Evolutionary conservation across 1,140 invertebrate species (phyloP), one percentile per base, ranked within the genome.

Genomic region (Macrostomum lignano): DNA sequence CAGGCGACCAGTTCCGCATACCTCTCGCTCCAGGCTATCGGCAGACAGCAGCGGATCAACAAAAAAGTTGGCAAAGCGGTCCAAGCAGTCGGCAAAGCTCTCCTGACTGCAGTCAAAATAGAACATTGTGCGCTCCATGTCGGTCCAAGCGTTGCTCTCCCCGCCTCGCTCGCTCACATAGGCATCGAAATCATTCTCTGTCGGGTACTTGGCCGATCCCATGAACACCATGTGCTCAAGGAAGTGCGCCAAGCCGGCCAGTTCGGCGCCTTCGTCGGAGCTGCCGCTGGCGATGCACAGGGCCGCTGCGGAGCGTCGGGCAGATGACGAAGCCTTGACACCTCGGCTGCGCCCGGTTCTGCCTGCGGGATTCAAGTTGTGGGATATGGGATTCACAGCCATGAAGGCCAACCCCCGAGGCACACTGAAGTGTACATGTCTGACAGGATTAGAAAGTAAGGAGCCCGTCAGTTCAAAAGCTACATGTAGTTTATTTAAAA

Each of bases 11-110:
- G n/a, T n/a, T n/a, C n/a, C n/a, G n/a, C n/a, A n/a, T 4, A 94
- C 65, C 62, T 96, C 86, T 9, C 79, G 58, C 19, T 79, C 76
- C 0, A 79, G 86, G 6, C 73, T 71, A 40, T 66, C 67, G 47
- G 79, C 72, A 17, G 77, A 86, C 49, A 94, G 91, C 1, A 91
- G 57, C 0, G 86, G 86, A 5, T 62, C 60, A 21, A 82, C 64
- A 58, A 94, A 94, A 63, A 94, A 93, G 50, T 94, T 79, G 0
- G 79, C 68, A 66, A 94, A 94, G 42, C 82, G 58, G 22, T 31
- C 30, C 11, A 31, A 31, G 22, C 10, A 21, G 3, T 13, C 11
- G 20, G 20, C 30, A 31, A 31, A 31, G 15, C 11, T 4, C 22
- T 14, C n/a, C 3, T 10, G 4, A 3, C 11, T 9, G 14, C 11